phyloP scores from a whole-genome alignment of 2,797 vertebrate species.

The Prunella strophiata region DNA sequence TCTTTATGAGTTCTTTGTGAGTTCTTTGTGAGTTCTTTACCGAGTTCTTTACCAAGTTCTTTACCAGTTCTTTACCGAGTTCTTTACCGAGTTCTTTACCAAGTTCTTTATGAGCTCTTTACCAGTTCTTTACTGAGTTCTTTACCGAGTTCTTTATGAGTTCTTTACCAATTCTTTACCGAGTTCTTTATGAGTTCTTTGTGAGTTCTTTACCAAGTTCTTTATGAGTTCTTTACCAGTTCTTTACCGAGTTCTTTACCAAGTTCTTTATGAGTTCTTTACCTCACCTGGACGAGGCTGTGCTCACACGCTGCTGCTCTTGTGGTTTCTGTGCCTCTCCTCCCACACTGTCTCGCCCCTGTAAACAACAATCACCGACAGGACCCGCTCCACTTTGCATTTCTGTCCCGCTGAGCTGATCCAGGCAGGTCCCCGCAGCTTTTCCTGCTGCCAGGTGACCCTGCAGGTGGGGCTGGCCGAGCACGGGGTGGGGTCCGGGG shows the following conservation, averaged over 20 bases:
- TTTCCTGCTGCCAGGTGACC: background rate
- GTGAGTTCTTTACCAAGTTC: no score
- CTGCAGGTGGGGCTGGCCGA: background rate
- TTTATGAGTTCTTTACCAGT: no score
- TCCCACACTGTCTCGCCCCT: background rate
- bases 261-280: no score
- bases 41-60: no score
- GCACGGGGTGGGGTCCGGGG: background rate
- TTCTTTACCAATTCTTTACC: no score
- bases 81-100: no score
- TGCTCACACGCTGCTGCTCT: rapidly evolving
- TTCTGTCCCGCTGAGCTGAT: background rate
- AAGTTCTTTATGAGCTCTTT: no score
- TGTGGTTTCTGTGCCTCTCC: background rate
- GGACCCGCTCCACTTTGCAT: background rate
- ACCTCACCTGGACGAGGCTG: background rate
- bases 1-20: background rate
- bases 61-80: no score
- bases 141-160: no score
- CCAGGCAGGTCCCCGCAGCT: background rate
- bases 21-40: background rate
- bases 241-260: no score
- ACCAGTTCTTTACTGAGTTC: no score
- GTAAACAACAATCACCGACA: background rate
- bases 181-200: no score